These are phyloP conservation scores for Argyrosomus regius DNA, from an alignment of 2,797 vertebrate species.

Conservation along the genomic window DNA sequence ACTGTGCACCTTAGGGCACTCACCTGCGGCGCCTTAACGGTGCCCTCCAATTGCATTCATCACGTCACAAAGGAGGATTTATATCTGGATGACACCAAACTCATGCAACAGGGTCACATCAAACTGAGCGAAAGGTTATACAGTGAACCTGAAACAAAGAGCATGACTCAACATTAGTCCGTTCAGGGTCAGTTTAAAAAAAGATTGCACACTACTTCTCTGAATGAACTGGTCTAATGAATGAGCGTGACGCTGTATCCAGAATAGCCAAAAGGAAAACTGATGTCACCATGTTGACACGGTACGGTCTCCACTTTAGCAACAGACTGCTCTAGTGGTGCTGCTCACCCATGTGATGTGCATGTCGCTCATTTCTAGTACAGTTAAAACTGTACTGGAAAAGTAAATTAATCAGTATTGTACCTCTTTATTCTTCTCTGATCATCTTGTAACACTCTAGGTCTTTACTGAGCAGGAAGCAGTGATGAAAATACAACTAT, in stretches of 20 bases:
- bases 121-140: conserved; percentile 6
- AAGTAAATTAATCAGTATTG: not conserved
- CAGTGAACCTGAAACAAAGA: conserved; percentile 37
- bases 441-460: conserved; percentile 18
- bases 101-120: not conserved
- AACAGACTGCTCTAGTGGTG: conserved; percentile 41
- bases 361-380: conserved; percentile 35
- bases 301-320: conserved; percentile 23
- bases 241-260: conserved; percentile 41
- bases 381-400: not conserved
- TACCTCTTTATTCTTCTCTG: conserved; percentile 13
- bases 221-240: conserved; percentile 42
- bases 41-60: not conserved
- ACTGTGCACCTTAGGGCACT: not conserved
- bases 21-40: not conserved
- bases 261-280: conserved; percentile 47
- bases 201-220: conserved; percentile 8
- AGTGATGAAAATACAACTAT: conserved; percentile 35
- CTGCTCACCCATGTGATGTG: conserved; percentile 31
- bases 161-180: conserved; percentile 32
- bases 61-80: not conserved
- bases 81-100: conserved; percentile 10
- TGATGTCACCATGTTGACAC: conserved; percentile 50
- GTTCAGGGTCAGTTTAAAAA: conserved; percentile 1
- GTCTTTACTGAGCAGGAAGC: conserved; percentile 35